Base-by-base conservation (phyloP, 2,113 vertebrate genomes). In the Elgaria multicarinata region DNA sequence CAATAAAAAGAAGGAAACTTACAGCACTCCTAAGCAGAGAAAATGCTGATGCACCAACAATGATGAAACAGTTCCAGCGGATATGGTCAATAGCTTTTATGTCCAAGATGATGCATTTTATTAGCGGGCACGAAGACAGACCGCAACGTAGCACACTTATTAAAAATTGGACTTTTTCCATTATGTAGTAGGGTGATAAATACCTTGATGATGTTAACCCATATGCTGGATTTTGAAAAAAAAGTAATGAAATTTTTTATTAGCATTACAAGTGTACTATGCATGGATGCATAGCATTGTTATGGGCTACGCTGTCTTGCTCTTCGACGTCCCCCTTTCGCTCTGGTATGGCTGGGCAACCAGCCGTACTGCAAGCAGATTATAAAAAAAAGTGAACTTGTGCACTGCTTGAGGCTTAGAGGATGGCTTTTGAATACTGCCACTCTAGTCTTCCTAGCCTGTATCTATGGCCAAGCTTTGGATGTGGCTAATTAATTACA, bases 61-160 rank as follows among this genome's bases (percentile, higher is more conserved):
- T 77, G 66, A 86, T 77, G 55, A 77, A 86, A 64, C 64, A 18
- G 42, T 64, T 77, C 74, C 86, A 24, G 86, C 42, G 66, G 66
- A 31, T 71, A 80, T 71, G 86, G 64, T 71, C 77, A 81, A 71
- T 81, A 80, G 86, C 44, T 87, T 87, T 87, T 87, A 87, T 53
- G 62, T 31, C 77, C 26, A 80, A 7, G 16, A 14, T 39, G 67
- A 88, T 71, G 64, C 77, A 72, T 88, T 81, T 88, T 80, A 81
- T 66, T 77, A 80, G 64, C 55, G 8, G 24, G 33, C 77, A 80
- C 42, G 50, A 88, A 88, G 85, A 22, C 24, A 87, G 46, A 79
- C 28, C 71, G 50, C 66, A 71, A 81, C 80, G 64, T 72, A 81
- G 78, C 50, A 81, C 9, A 20, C n/a, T 71, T 26, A 6, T 85